These are phyloP conservation scores for Mesocricetus auratus DNA, from an alignment of 2,113 vertebrate species.

Conservation along the genomic window DNA sequence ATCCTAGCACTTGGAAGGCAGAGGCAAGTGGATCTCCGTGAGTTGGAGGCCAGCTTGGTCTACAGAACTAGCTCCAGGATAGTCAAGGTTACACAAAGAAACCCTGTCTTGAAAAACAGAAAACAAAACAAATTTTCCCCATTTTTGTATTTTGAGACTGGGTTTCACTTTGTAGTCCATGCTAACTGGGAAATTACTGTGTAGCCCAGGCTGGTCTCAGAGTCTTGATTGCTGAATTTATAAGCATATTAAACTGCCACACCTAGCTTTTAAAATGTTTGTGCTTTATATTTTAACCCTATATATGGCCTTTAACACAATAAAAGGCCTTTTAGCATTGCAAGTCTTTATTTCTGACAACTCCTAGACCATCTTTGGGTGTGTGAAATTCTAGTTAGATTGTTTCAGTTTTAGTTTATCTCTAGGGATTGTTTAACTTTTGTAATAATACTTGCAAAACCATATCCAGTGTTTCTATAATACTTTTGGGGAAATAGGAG, in stretches of 20 bases:
- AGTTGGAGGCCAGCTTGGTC: neutral
- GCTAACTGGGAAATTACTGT: neutral
- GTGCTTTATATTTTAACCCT: conserved; percentile 30
- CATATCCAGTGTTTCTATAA: conserved; percentile 25
- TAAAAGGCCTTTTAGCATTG: neutral
- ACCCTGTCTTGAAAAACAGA: neutral
- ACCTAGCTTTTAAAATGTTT: neutral
- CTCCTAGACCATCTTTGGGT: neutral
- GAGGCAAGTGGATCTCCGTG: neutral
- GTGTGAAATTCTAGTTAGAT: conserved; percentile 7
- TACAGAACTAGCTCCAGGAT: neutral
- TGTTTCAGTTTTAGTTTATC: conserved; percentile 14
- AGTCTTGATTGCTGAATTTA: neutral
- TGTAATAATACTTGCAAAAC: neutral
- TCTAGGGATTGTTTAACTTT: conserved; percentile 17
- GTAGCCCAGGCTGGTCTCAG: neutral
- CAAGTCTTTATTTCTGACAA: neutral
- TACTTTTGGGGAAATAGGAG: neutral
- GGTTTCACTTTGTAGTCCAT: neutral
- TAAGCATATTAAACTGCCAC: neutral
- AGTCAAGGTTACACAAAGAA: neutral
- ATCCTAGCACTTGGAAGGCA: neutral
- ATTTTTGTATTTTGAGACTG: neutral
- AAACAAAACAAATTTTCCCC: no score
- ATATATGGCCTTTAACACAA: neutral